Conservation (phyloP, 2,113 vertebrate species). For the Lamprotornis superbus region DNA sequence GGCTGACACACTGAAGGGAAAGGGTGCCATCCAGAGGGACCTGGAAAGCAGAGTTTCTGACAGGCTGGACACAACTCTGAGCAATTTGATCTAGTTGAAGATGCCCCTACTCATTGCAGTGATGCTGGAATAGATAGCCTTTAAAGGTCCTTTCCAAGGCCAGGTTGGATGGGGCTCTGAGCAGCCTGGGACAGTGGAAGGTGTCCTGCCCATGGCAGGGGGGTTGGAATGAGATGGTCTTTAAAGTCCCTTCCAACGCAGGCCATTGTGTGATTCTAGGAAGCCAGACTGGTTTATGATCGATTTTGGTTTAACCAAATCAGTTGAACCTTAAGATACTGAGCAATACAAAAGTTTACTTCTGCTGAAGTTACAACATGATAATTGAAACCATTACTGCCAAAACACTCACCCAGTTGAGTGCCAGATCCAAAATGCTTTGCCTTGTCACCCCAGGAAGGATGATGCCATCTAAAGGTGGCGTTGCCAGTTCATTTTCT, state of each 20-base stretch:
- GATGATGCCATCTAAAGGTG: slow-evolving; percentile 90
- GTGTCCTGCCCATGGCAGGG: background rate
- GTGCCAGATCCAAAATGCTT: slow-evolving; percentile 85
- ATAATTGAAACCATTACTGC: background rate
- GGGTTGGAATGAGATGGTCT: background rate
- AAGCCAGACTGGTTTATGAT: background rate
- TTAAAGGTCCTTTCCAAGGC: background rate
- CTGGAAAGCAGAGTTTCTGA: background rate
- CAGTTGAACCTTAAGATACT: background rate
- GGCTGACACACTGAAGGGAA: background rate
- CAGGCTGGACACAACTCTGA: background rate
- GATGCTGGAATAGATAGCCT: background rate
- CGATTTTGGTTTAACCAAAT: background rate
- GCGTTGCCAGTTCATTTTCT: slow-evolving; percentile 89
- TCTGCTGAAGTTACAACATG: background rate
- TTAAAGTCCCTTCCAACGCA: background rate
- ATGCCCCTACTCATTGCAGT: background rate
- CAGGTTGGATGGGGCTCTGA: background rate
- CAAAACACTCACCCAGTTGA: slow-evolving; percentile 79
- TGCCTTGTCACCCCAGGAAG: slow-evolving; percentile 87
- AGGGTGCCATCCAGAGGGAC: background rate
- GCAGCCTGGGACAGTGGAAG: background rate
- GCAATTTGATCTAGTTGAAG: too few relatives aligned
- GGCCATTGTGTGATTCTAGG: background rate
- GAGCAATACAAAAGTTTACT: background rate